These are phyloP conservation scores for Aphaenogaster ashmeadi DNA, from an alignment of 1,140 invertebrate species.

Conservation along the genomic window DNA sequence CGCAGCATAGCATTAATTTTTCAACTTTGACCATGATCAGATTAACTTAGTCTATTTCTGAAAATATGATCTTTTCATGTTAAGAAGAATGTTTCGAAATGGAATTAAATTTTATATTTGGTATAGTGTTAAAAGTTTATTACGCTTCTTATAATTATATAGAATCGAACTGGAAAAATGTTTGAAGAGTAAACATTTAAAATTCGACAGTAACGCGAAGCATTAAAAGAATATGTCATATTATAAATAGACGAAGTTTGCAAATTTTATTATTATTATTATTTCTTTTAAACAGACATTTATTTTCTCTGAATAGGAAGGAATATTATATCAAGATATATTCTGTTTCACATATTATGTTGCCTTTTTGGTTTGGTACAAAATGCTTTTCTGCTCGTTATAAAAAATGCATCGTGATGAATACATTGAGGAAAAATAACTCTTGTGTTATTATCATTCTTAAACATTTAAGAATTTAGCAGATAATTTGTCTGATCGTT, in stretches of 20 bases:
- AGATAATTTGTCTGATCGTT: neutral
- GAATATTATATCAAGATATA: neutral
- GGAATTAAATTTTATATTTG: slow-evolving; percentile 2
- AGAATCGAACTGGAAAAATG: neutral
- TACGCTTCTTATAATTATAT: neutral
- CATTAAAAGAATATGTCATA: neutral
- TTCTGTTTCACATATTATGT: neutral
- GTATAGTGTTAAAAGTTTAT: neutral
- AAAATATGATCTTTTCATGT: neutral
- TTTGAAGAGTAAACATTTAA: neutral
- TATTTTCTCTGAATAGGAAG: neutral
- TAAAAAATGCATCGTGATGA: neutral
- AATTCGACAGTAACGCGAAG: neutral
- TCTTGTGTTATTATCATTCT: neutral
- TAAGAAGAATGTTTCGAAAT: neutral
- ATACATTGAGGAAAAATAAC: neutral
- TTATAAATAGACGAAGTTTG: neutral
- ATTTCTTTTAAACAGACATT: neutral
- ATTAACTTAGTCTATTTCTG: neutral
- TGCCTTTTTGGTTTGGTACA: neutral
- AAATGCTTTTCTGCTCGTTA: neutral
- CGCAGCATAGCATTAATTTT: neutral
- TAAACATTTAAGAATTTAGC: neutral
- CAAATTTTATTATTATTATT: slow-evolving; percentile 1
- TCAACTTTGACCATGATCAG: neutral